Base-by-base conservation (phyloP, 2,113 vertebrate species). In the Dromaius novaehollandiae region DNA sequence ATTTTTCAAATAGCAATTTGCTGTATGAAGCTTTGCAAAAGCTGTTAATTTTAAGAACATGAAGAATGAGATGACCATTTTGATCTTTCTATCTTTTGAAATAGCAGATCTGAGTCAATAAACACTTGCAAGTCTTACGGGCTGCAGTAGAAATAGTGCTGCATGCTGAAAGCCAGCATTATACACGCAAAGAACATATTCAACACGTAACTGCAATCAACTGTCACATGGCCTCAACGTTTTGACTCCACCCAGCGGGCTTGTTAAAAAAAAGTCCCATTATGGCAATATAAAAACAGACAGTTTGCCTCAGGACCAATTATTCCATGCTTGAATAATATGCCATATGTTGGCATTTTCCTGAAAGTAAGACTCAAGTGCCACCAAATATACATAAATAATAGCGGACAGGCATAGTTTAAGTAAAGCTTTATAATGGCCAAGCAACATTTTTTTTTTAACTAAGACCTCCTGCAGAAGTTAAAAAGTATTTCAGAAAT, bases 141-240 rank as follows among this genome's bases (percentile, higher is more conserved):
- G 26, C 55, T 55, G 26, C 46, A 32, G 25, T 4, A 64, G 9
- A 77, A 66, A 12, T 30, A 61, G 44, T 1, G 7, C 42, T 5
- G 32, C 11, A 2, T 7, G 48, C 20, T 34, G 53, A 38, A 77
- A 69, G 46, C 20, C 71, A 64, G 18, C 18, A 6, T 0, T 1
- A 5, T 2, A 21, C 5, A 2, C 0, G 6, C 2, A 17, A 42
- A 48, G 20, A 24, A 55, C 7, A 1, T 3, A 3, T 3, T 5
- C 30, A 26, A 2, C 5, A 3, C 3, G 4, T 2, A 40, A 9
- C 24, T 9, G 32, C 38, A 8, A 25, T 1, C 18, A 22, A 2
- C 5, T 7, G 2, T 12, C 51, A 26, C 55, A 14, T 15, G 10
- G 13, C 13, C 12, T 55, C 51, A 20, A 21, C 14, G 61, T 55